Base-by-base conservation (phyloP, 1,140 invertebrate genomes). In the Heliothis virescens region DNA sequence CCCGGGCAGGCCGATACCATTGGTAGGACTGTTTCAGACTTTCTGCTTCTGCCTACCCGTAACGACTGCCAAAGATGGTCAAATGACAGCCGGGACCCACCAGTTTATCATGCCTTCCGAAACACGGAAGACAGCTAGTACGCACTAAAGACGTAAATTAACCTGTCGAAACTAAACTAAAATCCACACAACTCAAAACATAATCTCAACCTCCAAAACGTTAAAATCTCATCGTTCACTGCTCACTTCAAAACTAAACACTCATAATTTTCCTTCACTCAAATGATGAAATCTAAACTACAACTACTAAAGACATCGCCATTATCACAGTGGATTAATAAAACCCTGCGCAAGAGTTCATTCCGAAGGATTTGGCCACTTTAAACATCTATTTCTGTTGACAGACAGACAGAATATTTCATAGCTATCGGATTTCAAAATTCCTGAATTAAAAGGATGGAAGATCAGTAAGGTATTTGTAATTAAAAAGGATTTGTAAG, bases 251-350 rank as follows among this genome's bases (percentile, higher is more conserved):
- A 67, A 67, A 0, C 29, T 12, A 65, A 48, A 41, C 48, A 52
- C 5, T 29, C 48, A 71, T 71, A 18, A 71, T 16, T 52, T 47
- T 50, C 47, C 21, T 71, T 52, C 47, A 53, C 12, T 41, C 13
- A 9, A 34, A 55, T 50, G 72, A 75, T 62, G 72, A 60, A 75
- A 62, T 75, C 55, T 62, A 75, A 62, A 59, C 67, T 52, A 52
- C 48, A 53, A 26, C 41, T 21, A 16, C 18, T 47, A 62, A 21
- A 34, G 55, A 48, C 72, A 62, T 41, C 15, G 72, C 41, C 18
- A 75, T 75, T 75, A 75, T 75, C 72, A 75, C 50, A 75, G 9
- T 18, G 48, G 53, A 53, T 76, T 76, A 53, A 76, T 63, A 76
- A 65, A 48, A 5, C 34, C 18, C 13, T 76, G 74, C 74, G 74